Base-by-base conservation (phyloP, 2,888 invertebrate genomes). In the Cremastinae sp. region DNA sequence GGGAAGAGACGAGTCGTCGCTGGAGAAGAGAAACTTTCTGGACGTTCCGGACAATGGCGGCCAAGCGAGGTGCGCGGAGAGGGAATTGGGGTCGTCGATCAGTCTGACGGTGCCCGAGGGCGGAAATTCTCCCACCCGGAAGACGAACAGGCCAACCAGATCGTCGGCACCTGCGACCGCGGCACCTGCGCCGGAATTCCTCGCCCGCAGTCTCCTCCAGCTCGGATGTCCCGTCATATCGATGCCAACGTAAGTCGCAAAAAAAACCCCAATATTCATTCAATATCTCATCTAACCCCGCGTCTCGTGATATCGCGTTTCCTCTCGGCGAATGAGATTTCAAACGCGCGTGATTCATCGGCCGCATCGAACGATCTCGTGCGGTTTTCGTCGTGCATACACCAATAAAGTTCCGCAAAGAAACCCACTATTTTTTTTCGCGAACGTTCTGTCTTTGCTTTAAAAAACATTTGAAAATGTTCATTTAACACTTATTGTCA, bases 161-260 rank as follows among this genome's bases (percentile, higher is more conserved):
- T 81, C 83, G 66, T 83, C 84, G 38, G 82, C 84, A 83, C 84
- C 87, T 79, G 79, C 82, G 36, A 79, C 80, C 14, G 81, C 79
- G 66, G 83, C 87, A 82, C 88, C 87, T 79, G 86, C 85, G 74
- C 87, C 88, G 47, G 87, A 88, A 75, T 84, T 84, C 36, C 84
- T 88, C 56, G 87, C 88, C 10, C 83, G 86, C 36, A 87, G 84
- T 70, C 86, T 88, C 66, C 81, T 88, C 51, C 88, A 88, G 73
- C 85, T 88, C 76, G 88, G 88, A 84, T 88, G 87, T 82, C 87
- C 88, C 56, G 83, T 81, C 66, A 84, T 88, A 71, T 87, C 84
- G 73, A 88, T 88, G 85, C 88, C 86, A 69, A 84, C 83, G 88
- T 88, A 81, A 88, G 87, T 85, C 47, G 16, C 12, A 12, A 2